phyloP scores from a whole-genome alignment of 1,140 invertebrate genomes.

The Penaeus vannamei region DNA sequence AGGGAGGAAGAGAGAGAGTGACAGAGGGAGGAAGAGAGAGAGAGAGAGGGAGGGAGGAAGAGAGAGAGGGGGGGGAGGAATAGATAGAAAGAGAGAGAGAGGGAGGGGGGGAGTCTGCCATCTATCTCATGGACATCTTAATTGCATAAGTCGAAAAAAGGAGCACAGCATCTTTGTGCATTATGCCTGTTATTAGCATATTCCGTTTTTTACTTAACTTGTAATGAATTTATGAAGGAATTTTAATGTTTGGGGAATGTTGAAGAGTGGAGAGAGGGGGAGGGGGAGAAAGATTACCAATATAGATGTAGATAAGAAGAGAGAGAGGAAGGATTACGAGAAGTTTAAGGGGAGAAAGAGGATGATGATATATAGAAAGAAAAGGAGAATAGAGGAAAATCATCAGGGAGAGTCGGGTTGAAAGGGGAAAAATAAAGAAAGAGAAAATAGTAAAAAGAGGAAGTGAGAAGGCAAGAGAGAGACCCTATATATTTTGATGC shows the following conservation, averaged over 20 bases:
- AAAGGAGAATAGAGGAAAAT: neutral
- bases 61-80: neutral
- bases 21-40: neutral
- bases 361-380: neutral
- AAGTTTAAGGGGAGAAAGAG: neutral
- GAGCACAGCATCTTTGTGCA: too few species aligned
- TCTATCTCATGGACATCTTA: too few species aligned
- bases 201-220: too few species aligned
- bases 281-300: too few species aligned
- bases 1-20: neutral
- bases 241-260: too few species aligned
- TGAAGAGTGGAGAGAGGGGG: too few species aligned
- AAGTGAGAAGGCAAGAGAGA: neutral
- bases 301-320: too few species aligned
- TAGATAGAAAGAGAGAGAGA: conserved; percentile 14
- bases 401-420: neutral
- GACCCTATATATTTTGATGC: too few species aligned
- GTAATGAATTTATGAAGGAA: too few species aligned
- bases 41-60: neutral
- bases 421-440: neutral
- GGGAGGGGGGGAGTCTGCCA: neutral
- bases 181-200: too few species aligned
- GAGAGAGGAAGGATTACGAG: too few species aligned
- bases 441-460: neutral
- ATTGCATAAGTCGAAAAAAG: too few species aligned